Base-by-base conservation (phyloP, 2,888 invertebrate genomes). In the Caenorhabditis wallacei region DNA sequence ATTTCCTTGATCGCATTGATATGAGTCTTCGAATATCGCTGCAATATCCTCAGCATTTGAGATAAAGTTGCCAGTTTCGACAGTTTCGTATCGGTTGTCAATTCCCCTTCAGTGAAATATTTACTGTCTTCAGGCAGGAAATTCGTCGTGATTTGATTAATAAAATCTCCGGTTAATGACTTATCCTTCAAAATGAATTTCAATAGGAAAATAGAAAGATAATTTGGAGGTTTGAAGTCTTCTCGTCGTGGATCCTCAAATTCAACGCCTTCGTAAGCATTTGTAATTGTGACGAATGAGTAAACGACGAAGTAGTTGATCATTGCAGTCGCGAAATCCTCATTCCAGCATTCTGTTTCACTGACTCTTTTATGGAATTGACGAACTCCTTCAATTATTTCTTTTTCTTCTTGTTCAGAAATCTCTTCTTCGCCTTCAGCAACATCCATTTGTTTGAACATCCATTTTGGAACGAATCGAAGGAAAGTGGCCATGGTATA, bases 381-480 rank as follows among this genome's bases (percentile, higher is more conserved):
- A 16, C 74, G 74, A 35, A 80, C 26, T 11, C 68, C 26, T 37
- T 80, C 74, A 13, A 69, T 24, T n/a, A 48, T 35, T 20, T 69
- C 54, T 16, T 40, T 74, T 18, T 56, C 70, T n/a, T 54, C 40
- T 13, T 76, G 66, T 10, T 37, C 24, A 8, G 51, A 43, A 20
- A 22, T 18, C 4, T 43, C 40, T 13, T 82, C 72, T 11, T 72
- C 68, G 1, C 61, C 76, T 0, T 43, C 40, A 7, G 66, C 71
- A 7, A 16, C 4, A 16, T 54, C 26, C 40, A 66, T 72, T 54
- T 72, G 61, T 35, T 48, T 48, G 40, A 69, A 63, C 35, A 82
- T 37, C 82, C 82, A 82, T 51, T 78, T 82, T 1, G 78, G 78
- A 35, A 66, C 40, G n/a, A 82, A 82, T 30, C 69, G 30, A 3